These are phyloP conservation scores for Bombus fervidus DNA, from an alignment of 1,140 invertebrate genomes.

Conservation along the genomic window DNA sequence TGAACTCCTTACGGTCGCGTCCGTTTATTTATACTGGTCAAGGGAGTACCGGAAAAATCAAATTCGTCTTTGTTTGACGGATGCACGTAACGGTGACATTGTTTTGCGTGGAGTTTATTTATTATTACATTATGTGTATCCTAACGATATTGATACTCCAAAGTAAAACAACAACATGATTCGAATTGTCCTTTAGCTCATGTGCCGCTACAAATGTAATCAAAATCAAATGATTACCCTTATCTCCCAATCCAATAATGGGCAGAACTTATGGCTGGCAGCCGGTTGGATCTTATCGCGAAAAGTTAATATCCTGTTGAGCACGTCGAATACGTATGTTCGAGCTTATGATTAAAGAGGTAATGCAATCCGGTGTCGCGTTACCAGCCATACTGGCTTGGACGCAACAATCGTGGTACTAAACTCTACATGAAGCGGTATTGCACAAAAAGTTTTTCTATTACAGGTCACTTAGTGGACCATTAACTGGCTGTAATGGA, in stretches of 20 bases:
- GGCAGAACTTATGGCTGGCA: background rate
- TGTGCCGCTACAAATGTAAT: background rate
- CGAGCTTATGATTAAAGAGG: constrained; percentile 57
- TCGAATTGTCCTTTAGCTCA: no score
- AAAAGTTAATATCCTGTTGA: constrained; percentile 41
- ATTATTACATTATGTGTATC: no score
- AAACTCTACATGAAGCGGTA: background rate
- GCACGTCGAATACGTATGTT: constrained; percentile 33
- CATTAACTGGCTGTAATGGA: constrained; percentile 27
- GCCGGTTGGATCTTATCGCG: constrained; percentile 52
- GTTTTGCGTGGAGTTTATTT: no score
- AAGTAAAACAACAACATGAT: no score
- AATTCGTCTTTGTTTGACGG: no score
- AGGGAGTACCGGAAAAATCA: no score
- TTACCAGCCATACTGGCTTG: constrained; percentile 68
- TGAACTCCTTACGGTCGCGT: no score
- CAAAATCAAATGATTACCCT: constrained; percentile 12
- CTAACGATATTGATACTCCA: no score
- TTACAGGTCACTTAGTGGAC: constrained; percentile 35
- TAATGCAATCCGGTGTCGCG: constrained; percentile 51
- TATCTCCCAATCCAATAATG: background rate
- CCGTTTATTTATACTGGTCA: no score
- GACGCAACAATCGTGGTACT: background rate
- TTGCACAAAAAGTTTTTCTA: constrained; percentile 39
- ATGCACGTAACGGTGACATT: no score